phyloP scores from a whole-genome alignment of 2,888 invertebrate species.

The Perizoma affinitatum region DNA sequence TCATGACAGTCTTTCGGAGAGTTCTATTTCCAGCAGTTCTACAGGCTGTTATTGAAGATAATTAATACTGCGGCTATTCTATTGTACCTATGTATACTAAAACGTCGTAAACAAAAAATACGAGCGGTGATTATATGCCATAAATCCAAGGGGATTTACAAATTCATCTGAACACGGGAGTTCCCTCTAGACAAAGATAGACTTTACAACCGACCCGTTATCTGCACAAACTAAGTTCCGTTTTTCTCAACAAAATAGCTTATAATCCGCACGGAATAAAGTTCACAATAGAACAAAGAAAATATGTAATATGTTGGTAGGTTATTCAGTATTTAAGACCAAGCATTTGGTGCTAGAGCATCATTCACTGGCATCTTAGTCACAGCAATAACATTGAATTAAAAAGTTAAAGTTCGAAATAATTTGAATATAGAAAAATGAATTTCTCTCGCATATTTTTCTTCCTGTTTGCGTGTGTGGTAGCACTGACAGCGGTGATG shows the following conservation, averaged over 20 bases:
- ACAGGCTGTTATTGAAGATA: too few relatives aligned
- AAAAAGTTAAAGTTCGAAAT: slow-evolving; percentile 24
- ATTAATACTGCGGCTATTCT: too few relatives aligned
- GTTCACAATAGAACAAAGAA: neutral
- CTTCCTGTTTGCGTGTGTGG: slow-evolving; percentile 52
- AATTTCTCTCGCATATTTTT: slow-evolving; percentile 54
- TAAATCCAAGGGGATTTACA: slow-evolving; percentile 5
- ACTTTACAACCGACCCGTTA: slow-evolving; percentile 14
- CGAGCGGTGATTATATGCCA: too few relatives aligned
- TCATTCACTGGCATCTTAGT: slow-evolving; percentile 26
- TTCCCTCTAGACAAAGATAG: slow-evolving; percentile 9
- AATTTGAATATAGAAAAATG: slow-evolving; percentile 41
- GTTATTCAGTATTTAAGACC: slow-evolving; percentile 14
- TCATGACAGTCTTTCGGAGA: too few relatives aligned
- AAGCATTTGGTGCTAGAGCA: slow-evolving; percentile 5
- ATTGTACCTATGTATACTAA: too few relatives aligned
- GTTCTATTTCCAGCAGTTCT: too few relatives aligned
- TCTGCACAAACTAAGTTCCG: slow-evolving; percentile 1
- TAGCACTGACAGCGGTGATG: slow-evolving; percentile 45
- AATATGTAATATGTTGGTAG: neutral
- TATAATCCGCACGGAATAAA: neutral
- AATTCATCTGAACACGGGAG: neutral
- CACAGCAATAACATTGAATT: slow-evolving; percentile 18
- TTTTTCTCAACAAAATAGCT: neutral
- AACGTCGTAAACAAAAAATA: too few relatives aligned